These are phyloP conservation scores for Gryllus bimaculatus DNA, from an alignment of 1,140 invertebrate species.

Conservation along the genomic window DNA sequence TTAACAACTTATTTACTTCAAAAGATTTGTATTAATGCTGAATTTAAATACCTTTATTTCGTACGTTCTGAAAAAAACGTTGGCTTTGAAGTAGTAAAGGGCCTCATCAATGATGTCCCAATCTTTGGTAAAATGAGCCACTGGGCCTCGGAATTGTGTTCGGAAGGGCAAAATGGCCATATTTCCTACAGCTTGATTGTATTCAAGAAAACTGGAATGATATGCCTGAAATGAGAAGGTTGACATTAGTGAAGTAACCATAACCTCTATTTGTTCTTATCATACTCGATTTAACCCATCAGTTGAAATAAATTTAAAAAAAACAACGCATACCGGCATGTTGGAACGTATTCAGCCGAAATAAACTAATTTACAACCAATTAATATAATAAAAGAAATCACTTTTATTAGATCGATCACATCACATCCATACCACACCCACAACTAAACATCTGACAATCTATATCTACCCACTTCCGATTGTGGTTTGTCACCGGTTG, in stretches of 20 bases:
- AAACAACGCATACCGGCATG: neutral
- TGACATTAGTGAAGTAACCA: neutral
- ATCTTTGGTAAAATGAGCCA: slow-evolving; percentile 52
- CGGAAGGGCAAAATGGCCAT: slow-evolving; percentile 82
- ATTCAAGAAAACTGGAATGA: slow-evolving; percentile 78
- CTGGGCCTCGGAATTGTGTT: slow-evolving; percentile 82
- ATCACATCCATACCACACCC: neutral
- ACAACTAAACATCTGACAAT: neutral
- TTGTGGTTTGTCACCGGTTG: too few species aligned
- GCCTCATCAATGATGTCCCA: slow-evolving; percentile 97
- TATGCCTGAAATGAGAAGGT: slow-evolving; percentile 61
- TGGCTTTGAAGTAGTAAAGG: slow-evolving; percentile 94
- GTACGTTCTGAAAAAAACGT: slow-evolving; percentile 98
- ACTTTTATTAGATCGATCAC: neutral
- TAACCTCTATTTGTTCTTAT: neutral
- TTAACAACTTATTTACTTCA: too few species aligned
- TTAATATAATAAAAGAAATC: neutral
- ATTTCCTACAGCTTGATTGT: slow-evolving; percentile 73
- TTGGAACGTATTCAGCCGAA: neutral
- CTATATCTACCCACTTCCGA: too few species aligned
- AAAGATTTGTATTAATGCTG: neutral
- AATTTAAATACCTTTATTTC: slow-evolving; percentile 76
- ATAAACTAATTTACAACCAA: neutral
- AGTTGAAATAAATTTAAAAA: neutral
- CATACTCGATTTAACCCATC: neutral